phyloP scores from a whole-genome alignment of 2,797 vertebrate species.

The Periophthalmus magnuspinnatus region DNA sequence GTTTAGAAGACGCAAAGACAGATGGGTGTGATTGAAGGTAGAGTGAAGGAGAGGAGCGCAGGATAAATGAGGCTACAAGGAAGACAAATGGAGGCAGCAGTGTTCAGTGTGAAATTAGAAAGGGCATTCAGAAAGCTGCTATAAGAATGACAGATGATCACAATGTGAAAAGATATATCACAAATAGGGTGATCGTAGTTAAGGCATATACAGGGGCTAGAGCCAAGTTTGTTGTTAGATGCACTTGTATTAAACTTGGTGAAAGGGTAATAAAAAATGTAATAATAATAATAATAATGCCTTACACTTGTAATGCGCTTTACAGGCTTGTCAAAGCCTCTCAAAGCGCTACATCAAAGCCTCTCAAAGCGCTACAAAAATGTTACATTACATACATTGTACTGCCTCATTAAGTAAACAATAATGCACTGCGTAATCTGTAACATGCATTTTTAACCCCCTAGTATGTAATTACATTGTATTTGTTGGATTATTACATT shows the following conservation, averaged over 20 bases:
- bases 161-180: slow-evolving; percentile 44
- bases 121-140: slow-evolving; percentile 48
- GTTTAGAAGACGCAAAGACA: slow-evolving; percentile 51
- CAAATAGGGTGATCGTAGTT: slow-evolving; percentile 38
- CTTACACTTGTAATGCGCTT: no score
- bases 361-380: no score
- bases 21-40: slow-evolving; percentile 53
- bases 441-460: no score
- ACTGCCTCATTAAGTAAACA: not conserved
- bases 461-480: no score
- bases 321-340: no score
- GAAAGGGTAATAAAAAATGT: not conserved
- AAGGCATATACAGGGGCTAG: slow-evolving; percentile 16
- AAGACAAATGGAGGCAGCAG: slow-evolving; percentile 54
- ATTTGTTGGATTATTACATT: no score
- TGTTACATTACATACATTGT: not conserved
- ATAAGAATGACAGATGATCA: slow-evolving; percentile 61
- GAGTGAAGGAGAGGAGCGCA: slow-evolving; percentile 49
- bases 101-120: slow-evolving; percentile 55
- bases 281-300: no score
- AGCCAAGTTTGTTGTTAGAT: slow-evolving; percentile 2
- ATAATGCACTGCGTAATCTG: no score
- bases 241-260: not conserved
- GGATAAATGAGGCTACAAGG: slow-evolving; percentile 56
- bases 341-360: no score